Evolutionary conservation across 2,797 vertebrate genomes (phyloP).

Genomic region (Anableps anableps): DNA sequence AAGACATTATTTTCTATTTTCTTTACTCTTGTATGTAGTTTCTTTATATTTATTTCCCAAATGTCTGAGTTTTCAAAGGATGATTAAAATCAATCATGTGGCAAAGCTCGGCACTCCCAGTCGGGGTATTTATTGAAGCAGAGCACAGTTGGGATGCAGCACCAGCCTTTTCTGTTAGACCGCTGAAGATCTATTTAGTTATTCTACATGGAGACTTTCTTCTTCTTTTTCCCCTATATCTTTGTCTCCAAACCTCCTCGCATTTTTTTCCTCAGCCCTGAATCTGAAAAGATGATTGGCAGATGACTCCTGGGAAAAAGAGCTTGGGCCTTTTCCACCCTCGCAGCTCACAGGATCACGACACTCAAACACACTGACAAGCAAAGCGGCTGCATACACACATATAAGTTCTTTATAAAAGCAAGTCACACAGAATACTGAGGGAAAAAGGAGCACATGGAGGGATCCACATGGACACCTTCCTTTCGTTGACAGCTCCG

Average conservation of each 20-base stretch:
- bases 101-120: conserved; percentile 62
- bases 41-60: conserved; percentile 45
- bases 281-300: conserved; percentile 83
- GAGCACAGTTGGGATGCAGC: conserved; percentile 76
- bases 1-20: conserved; percentile 15
- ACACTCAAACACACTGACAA: conserved; percentile 74
- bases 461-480: conserved; percentile 21
- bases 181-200: conserved; percentile 80
- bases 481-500: conserved; percentile 42
- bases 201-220: conserved; percentile 75
- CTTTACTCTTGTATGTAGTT: conserved; percentile 29
- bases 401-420: conserved; percentile 40
- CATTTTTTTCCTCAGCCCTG: conserved; percentile 54
- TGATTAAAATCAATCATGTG: conserved; percentile 81
- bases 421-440: conserved; percentile 47
- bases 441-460: conserved; percentile 34
- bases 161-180: conserved; percentile 72
- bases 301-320: conserved; percentile 79
- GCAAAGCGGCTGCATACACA: conserved; percentile 33
- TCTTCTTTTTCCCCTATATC: conserved; percentile 54
- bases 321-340: conserved; percentile 71
- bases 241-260: conserved; percentile 51
- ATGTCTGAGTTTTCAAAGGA: conserved; percentile 61
- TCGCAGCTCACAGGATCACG: conserved; percentile 69
- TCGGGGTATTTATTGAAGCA: conserved; percentile 68